Conservation (phyloP, 2,797 vertebrate species). For the Pseudocheirus occidentalis region DNA sequence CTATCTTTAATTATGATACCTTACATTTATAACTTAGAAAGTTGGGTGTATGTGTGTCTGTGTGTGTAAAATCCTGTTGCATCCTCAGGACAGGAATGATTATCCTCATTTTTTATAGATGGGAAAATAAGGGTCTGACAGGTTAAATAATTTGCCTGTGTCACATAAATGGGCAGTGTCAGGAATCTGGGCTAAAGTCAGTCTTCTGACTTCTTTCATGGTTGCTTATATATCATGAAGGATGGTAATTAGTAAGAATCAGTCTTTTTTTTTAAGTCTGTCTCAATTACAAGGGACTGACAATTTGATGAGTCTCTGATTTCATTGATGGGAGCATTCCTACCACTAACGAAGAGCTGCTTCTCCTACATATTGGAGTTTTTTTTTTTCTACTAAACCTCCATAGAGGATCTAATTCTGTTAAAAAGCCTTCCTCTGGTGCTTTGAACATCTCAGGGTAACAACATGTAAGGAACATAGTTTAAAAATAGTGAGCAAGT, state of each 20-base stretch:
- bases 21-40: neutral
- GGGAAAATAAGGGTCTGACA: neutral
- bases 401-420: neutral
- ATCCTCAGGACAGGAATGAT: neutral
- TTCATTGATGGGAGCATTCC: neutral
- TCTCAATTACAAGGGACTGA: neutral
- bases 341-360: neutral
- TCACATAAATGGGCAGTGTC: neutral
- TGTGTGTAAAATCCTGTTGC: neutral
- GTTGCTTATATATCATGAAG: neutral
- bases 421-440: neutral
- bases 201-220: neutral
- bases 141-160: neutral
- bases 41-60: neutral
- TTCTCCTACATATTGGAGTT: neutral
- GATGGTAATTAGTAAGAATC: neutral
- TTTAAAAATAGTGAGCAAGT: neutral
- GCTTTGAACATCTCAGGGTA: neutral
- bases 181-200: neutral
- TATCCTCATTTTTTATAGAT: neutral
- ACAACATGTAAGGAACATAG: neutral
- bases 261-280: neutral
- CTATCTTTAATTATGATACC: neutral
- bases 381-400: neutral
- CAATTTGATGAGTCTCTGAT: neutral